Evolutionary conservation across 2,113 vertebrate species (phyloP).

Genomic region (Galemys pyrenaicus): DNA sequence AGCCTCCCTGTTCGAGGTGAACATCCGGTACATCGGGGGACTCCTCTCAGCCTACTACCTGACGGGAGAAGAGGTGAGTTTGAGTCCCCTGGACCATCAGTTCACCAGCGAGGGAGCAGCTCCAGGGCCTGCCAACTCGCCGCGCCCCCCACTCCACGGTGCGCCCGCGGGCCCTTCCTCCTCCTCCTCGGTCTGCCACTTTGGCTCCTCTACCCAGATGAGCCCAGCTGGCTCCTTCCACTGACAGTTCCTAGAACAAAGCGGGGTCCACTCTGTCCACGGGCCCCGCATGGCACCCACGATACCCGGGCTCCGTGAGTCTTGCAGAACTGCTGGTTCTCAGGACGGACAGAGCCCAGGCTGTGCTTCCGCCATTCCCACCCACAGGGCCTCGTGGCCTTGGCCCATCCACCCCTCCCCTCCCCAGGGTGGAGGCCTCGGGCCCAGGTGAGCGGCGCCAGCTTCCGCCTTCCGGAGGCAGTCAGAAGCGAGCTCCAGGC

Average conservation of each 20-base stretch:
- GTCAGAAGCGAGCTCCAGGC: background rate
- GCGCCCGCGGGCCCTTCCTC: background rate
- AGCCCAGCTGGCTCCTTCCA: background rate
- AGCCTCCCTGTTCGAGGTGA: slow-evolving; percentile 98
- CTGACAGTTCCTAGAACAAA: background rate
- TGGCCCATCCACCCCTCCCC: background rate
- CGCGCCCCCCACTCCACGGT: background rate
- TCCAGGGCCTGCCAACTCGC: background rate
- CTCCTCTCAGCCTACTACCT: slow-evolving; percentile 84
- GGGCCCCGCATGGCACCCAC: background rate
- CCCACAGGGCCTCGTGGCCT: background rate
- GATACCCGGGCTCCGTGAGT: background rate
- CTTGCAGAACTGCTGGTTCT: background rate
- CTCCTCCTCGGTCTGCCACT: background rate
- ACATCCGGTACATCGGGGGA: slow-evolving; percentile 97
- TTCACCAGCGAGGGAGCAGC: background rate
- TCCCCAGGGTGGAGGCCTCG: background rate
- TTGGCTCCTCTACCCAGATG: background rate
- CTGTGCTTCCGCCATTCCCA: background rate
- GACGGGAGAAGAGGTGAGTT: slow-evolving; percentile 70
- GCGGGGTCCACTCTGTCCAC: background rate
- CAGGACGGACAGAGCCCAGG: background rate
- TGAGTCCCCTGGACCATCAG: background rate
- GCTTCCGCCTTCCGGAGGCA: background rate
- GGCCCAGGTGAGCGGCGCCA: background rate